Evolutionary conservation across 2,888 invertebrate species (phyloP), one percentile per base, ranked within the genome.

Genomic region (Erannis defoliaria): DNA sequence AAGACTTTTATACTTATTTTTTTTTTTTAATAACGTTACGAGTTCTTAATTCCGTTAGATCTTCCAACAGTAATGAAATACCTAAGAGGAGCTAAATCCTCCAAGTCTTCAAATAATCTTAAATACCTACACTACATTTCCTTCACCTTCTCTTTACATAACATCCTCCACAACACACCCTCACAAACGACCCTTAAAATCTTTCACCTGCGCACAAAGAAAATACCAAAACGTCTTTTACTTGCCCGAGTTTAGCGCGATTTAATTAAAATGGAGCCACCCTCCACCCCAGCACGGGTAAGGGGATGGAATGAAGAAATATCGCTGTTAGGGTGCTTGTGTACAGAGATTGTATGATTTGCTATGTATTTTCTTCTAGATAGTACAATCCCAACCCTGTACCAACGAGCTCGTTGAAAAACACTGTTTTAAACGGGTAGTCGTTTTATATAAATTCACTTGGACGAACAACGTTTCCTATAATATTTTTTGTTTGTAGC

Each of bases 181-280:
- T 43, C 38, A 35, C 42, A 43, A 61, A 66, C 54, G 51, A 55
- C 43, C 58, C 48, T 37, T 64, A 69, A 56, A 62, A 62, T 62
- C 56, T 62, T 80, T 77, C 80, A 84, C 85, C 84, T 85, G 84
- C 60, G 67, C 74, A 85, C 89, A 90, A 90, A 91, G 90, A 92
- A 90, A 90, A 86, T 82, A 84, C 85, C 76, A 78, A 56, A 62
- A 62, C 62, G 62, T 62, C 62, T 84, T 78, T 84, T 86, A 81
- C 78, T 80, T 75, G 72, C 76, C 81, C 82, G 75, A 78, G 80
- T 84, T 83, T 79, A 76, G 77, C 65, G 82, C 85, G 88, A 89
- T 90, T 91, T 92, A 92, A 92, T 92, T 92, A 92, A 91, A 91
- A 90, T 83, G 82, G 81, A 76, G 78, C 77, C 67, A 67, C 68